phyloP scores from a whole-genome alignment of 92 coral and sea anemone genomes.

The Epizoanthus scotinus region DNA sequence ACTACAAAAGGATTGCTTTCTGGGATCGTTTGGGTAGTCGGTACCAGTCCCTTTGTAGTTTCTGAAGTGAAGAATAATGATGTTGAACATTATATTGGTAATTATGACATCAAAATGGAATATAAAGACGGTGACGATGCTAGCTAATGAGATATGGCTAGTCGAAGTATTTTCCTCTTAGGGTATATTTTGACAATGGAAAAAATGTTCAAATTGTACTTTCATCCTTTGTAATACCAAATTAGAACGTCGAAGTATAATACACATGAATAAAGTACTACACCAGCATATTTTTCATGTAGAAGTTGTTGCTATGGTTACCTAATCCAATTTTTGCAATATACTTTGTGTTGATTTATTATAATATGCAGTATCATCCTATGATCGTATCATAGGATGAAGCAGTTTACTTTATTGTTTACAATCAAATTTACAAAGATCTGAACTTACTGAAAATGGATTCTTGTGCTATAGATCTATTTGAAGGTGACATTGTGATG shows the following conservation, averaged over 20 bases:
- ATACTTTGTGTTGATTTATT: no score
- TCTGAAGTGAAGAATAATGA: background rate
- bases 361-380: no score
- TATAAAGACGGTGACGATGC: background rate
- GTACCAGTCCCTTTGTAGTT: no score
- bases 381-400: no score
- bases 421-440: no score
- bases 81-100: background rate
- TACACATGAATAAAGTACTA: background rate
- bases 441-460: no score
- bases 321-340: no score
- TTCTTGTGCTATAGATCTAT: constrained; percentile 55
- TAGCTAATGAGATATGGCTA: constrained; percentile 1
- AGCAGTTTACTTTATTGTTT: no score
- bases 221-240: constrained; percentile 1
- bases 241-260: background rate
- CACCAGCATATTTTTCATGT: no score
- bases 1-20: no score
- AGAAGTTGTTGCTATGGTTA: no score
- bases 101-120: background rate
- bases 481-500: constrained; percentile 84
- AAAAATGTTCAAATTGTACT: background rate
- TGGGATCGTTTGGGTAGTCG: no score
- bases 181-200: constrained; percentile 7
- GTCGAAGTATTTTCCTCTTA: background rate